phyloP scores from a whole-genome alignment of 2,797 vertebrate genomes.

The Enteromius radiatus region DNA sequence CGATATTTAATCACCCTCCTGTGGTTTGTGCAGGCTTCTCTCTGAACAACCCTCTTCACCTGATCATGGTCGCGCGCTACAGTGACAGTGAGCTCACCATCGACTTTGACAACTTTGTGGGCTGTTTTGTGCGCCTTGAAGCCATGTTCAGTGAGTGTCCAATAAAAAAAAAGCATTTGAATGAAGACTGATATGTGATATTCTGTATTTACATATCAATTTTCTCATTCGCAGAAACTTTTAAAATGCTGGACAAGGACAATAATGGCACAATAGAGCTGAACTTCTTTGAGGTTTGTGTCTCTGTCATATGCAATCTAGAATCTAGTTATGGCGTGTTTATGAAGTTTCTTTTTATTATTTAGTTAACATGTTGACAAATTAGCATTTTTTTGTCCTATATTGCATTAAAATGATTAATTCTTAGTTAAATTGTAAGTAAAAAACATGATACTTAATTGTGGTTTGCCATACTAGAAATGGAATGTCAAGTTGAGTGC shows the following conservation, averaged over 20 bases:
- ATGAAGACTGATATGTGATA: background rate
- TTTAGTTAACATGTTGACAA: too few relatives aligned
- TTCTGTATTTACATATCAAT: background rate
- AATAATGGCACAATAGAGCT: conserved; percentile 77
- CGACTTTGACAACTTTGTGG: conserved; percentile 88
- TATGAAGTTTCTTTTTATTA: background rate
- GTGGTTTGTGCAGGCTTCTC: conserved; percentile 76
- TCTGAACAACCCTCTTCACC: conserved; percentile 76
- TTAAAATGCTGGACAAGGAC: conserved; percentile 77
- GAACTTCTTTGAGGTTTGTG: conserved; percentile 73
- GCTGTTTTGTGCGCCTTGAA: conserved; percentile 86
- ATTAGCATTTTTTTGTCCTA: too few relatives aligned
- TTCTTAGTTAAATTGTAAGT: too few relatives aligned
- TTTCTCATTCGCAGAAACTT: conserved; percentile 74
- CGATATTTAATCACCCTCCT: background rate
- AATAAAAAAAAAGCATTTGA: background rate
- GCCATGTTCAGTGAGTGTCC: conserved; percentile 85
- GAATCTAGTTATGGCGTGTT: background rate
- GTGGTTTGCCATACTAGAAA: too few relatives aligned
- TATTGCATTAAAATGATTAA: too few relatives aligned
- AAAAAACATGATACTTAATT: too few relatives aligned
- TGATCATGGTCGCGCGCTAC: conserved; percentile 80
- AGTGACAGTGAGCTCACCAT: conserved; percentile 79
- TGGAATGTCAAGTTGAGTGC: background rate
- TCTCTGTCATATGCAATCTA: background rate